Conservation (phyloP, 2,113 vertebrate genomes). For the Apeltes quadracus region DNA sequence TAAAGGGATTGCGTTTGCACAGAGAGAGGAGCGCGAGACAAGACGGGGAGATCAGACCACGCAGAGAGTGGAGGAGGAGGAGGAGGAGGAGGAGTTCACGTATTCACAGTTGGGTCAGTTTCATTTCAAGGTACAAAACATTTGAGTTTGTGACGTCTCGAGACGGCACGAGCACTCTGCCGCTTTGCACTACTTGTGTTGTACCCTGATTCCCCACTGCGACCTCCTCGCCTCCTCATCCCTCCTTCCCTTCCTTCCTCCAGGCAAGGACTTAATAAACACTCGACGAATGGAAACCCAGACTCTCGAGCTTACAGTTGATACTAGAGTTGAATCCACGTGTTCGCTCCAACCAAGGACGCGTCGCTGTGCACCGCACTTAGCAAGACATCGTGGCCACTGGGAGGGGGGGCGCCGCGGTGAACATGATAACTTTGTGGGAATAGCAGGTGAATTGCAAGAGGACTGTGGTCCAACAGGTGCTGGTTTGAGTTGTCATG, state of each 20-base stretch:
- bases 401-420: neutral
- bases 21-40: neutral
- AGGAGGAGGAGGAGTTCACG: slow-evolving; percentile 22
- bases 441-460: neutral
- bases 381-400: neutral
- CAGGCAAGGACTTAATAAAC: slow-evolving; percentile 57
- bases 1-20: slow-evolving; percentile 65
- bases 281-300: slow-evolving; percentile 4
- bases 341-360: neutral
- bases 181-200: slow-evolving; percentile 45
- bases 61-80: neutral
- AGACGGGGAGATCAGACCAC: neutral
- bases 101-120: slow-evolving; percentile 19
- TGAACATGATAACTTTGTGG: neutral
- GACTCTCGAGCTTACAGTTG: neutral
- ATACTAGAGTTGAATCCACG: neutral
- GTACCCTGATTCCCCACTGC: slow-evolving; percentile 30
- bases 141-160: slow-evolving; percentile 40
- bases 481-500: neutral
- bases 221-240: slow-evolving; percentile 33
- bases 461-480: neutral
- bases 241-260: slow-evolving; percentile 14
- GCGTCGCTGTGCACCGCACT: neutral
- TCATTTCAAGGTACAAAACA: slow-evolving; percentile 49
- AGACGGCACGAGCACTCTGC: slow-evolving; percentile 27